Evolutionary conservation across 2,888 invertebrate species (phyloP).

Genomic region (Criorhina ranunculi): DNA sequence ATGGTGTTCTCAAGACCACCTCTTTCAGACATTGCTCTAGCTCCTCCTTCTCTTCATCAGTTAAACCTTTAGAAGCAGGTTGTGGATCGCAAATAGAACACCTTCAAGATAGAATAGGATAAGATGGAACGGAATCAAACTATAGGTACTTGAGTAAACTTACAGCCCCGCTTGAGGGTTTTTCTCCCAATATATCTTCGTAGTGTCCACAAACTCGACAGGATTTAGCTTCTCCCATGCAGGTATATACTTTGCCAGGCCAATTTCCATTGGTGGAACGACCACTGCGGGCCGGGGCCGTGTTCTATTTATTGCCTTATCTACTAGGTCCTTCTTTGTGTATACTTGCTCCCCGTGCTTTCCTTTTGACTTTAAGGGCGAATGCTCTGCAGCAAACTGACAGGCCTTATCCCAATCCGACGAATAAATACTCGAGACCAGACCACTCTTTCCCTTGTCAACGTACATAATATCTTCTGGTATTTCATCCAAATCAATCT

Average conservation of each 20-base stretch:
- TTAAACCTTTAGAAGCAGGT: conserved; percentile 15
- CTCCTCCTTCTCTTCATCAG: conserved; percentile 48
- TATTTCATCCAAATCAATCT: conserved; percentile 75
- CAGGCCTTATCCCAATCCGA: conserved; percentile 76
- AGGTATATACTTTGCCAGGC: conserved; percentile 46
- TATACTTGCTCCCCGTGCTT: background rate
- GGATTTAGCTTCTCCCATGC: conserved; percentile 71
- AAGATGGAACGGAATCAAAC: no score
- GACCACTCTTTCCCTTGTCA: conserved; percentile 40
- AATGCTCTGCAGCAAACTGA: conserved; percentile 30
- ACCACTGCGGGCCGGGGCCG: background rate
- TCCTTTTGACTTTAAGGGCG: conserved; percentile 37
- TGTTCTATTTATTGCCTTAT: conserved; percentile 40
- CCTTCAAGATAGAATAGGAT: conserved; percentile 7
- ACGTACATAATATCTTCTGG: conserved; percentile 74
- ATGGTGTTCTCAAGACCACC: conserved; percentile 61
- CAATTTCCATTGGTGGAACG: conserved; percentile 53
- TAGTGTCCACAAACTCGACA: conserved; percentile 68
- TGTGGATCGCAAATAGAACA: conserved; percentile 54
- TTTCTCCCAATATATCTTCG: conserved; percentile 70
- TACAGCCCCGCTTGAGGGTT: conserved; percentile 44
- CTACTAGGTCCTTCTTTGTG: conserved; percentile 38
- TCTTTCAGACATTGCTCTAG: conserved; percentile 44
- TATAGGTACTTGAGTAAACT: background rate
- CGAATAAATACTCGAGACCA: conserved; percentile 76